Percentiles rank a stretch among this genome's conserved stretches.
Evolutionary conservation across 2,113 vertebrate genomes (phyloP).

Genomic region (Neofelis nebulosa): DNA sequence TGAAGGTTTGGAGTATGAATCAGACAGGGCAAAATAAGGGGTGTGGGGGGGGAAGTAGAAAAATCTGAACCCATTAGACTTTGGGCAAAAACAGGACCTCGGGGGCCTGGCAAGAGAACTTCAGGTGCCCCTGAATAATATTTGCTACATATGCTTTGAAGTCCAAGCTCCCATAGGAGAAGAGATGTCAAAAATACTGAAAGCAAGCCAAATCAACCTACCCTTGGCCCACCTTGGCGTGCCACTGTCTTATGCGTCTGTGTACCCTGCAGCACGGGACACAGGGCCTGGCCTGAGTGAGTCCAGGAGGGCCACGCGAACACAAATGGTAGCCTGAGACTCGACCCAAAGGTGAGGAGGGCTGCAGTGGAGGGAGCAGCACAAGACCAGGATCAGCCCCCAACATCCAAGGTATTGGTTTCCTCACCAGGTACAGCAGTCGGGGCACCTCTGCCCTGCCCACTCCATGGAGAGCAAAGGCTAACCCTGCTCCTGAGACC

Average conservation of each 20-base stretch:
- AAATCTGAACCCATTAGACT: neutral
- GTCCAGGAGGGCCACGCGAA: neutral
- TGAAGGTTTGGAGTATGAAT: neutral
- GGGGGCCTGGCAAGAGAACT: neutral
- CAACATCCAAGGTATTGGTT: neutral
- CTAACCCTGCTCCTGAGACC: neutral
- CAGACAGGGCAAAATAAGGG: neutral
- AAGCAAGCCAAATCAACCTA: neutral
- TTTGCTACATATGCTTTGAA: neutral
- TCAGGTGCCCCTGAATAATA: neutral
- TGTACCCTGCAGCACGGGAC: neutral
- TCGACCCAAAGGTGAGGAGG: neutral
- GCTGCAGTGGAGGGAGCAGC: neutral
- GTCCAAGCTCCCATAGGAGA: constrained; percentile 13
- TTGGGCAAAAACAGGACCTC: constrained; percentile 1
- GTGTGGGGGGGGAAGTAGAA: neutral
- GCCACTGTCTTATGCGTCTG: neutral
- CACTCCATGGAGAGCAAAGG: neutral
- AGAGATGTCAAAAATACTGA: constrained; percentile 28
- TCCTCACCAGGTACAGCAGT: neutral
- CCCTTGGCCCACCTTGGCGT: neutral
- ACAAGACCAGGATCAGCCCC: neutral
- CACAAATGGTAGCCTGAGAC: neutral
- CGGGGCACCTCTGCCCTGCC: neutral
- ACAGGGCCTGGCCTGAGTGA: neutral